Evolutionary conservation across 2,797 vertebrate species (phyloP), one percentile per base, ranked within the genome.

Genomic region (Prionace glauca): DNA sequence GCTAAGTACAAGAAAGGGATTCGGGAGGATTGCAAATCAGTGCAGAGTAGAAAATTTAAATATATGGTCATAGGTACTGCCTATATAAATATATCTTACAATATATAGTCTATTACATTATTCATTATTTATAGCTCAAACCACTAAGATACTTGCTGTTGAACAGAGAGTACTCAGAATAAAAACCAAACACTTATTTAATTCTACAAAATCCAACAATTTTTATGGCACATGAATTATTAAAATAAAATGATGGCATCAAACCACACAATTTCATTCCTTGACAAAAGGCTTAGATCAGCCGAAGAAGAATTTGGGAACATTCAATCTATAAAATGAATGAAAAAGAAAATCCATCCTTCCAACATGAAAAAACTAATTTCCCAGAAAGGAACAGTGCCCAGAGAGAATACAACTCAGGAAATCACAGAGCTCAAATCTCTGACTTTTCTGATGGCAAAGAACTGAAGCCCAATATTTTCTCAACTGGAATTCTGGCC

Each of bases 121-220:
- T 92, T 92, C 90, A 69, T 92, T 92, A 92, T 16, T 62, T 90
- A 90, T 90, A 32, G 45, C n/a, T 32, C 69, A 65, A 36, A 92
- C 67, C 18, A 0, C 62, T 9, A 41, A 84, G 22, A 62, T 92
- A 92, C 36, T 92, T 92, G 90, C 36, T 41, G 62, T 69, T 92
- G 65, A 92, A 69, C 90, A 92, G 62, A 14, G 10, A 92, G 22
- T 69, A 67, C n/a, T 69, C 90, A 92, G 60, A 67, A 18, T 92
- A 92, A 67, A 92, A 67, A 92, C 67, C 90, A 92, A 92, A 92
- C 90, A 67, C n/a, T 36, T 92, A 92, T 36, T 91, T 91, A 65
- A 32, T 20, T 32, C 62, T 67, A 18, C 90, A 67, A 92, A 92
- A 62, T 92, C 11, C 90, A 92, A 62, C 67, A 69, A 41, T 24